A percentile compares a stretch with the other conserved stretches of the same genome.
Conservation (phyloP, 2,113 vertebrate genomes). For the Tichodroma muraria region DNA sequence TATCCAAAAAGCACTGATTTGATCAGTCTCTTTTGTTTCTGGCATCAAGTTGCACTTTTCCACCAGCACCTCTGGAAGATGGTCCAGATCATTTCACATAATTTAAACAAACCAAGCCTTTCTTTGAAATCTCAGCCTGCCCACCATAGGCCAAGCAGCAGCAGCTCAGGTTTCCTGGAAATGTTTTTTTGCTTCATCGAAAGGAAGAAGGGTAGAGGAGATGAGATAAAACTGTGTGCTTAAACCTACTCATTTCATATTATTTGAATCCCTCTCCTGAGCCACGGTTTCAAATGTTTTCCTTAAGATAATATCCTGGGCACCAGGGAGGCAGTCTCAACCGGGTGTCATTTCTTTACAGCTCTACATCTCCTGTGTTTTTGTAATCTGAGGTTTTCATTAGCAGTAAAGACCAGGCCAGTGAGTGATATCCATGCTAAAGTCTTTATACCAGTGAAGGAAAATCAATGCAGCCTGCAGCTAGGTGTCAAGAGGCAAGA, state of each 20-base stretch:
- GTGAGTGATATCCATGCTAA: conserved; percentile 54
- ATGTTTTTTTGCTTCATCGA: not conserved
- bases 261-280: not conserved
- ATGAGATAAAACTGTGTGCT: not conserved
- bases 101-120: not conserved
- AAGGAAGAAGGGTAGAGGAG: not conserved
- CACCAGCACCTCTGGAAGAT: not conserved
- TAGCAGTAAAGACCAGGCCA: conserved; percentile 40
- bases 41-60: not conserved
- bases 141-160: accelerated
- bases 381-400: conserved; percentile 30
- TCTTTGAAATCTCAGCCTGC: not conserved
- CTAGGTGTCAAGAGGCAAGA: conserved; percentile 40
- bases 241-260: not conserved
- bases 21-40: conserved; percentile 30
- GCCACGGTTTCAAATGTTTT: not conserved
- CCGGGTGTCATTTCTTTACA: not conserved
- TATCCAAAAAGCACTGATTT: conserved; percentile 28
- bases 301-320: not conserved
- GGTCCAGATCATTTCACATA: not conserved
- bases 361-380: not conserved
- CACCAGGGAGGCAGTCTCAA: not conserved
- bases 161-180: not conserved
- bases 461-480: conserved; percentile 64
- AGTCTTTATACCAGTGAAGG: conserved; percentile 60